Evolutionary conservation across 2,888 invertebrate species (phyloP).

Genomic region (Electrophaes corylata): DNA sequence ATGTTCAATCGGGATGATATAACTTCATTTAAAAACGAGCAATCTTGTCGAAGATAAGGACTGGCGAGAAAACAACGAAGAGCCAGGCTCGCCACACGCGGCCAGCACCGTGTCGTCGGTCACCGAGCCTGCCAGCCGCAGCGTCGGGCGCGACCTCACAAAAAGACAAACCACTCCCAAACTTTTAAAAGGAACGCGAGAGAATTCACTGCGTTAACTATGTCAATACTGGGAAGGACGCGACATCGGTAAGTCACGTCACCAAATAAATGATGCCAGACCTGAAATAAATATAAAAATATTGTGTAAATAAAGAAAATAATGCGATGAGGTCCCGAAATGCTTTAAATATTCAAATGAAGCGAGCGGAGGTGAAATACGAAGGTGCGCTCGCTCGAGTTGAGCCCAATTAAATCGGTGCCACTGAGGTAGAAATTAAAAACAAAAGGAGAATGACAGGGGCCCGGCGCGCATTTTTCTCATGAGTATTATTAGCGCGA

Average conservation of each 20-base stretch:
- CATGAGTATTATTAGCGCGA: slow-evolving; percentile 84
- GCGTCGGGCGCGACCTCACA: slow-evolving; percentile 62
- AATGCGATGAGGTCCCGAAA: slow-evolving; percentile 77
- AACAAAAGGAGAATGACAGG: slow-evolving; percentile 82
- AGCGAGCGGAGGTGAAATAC: slow-evolving; percentile 83
- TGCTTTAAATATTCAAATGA: slow-evolving; percentile 85
- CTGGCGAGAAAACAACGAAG: slow-evolving; percentile 83
- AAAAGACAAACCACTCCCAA: slow-evolving; percentile 74
- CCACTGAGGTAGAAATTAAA: slow-evolving; percentile 85
- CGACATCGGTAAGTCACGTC: slow-evolving; percentile 83
- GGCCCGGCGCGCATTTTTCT: slow-evolving; percentile 82
- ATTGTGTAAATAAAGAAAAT: slow-evolving; percentile 83
- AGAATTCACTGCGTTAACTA: slow-evolving; percentile 82
- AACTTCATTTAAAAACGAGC: slow-evolving; percentile 84
- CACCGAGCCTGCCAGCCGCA: slow-evolving; percentile 16
- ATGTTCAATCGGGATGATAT: slow-evolving; percentile 81
- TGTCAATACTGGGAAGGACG: slow-evolving; percentile 83
- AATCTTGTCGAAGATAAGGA: slow-evolving; percentile 82
- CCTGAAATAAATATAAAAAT: slow-evolving; percentile 82
- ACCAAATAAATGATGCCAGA: slow-evolving; percentile 80
- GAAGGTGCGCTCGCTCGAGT: slow-evolving; percentile 82
- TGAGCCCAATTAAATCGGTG: slow-evolving; percentile 84
- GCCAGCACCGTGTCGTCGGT: slow-evolving; percentile 41
- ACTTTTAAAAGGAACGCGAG: slow-evolving; percentile 81
- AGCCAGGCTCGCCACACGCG: slow-evolving; percentile 78